Base-by-base conservation (phyloP, 2,113 vertebrate species). In the Prionailurus viverrinus region DNA sequence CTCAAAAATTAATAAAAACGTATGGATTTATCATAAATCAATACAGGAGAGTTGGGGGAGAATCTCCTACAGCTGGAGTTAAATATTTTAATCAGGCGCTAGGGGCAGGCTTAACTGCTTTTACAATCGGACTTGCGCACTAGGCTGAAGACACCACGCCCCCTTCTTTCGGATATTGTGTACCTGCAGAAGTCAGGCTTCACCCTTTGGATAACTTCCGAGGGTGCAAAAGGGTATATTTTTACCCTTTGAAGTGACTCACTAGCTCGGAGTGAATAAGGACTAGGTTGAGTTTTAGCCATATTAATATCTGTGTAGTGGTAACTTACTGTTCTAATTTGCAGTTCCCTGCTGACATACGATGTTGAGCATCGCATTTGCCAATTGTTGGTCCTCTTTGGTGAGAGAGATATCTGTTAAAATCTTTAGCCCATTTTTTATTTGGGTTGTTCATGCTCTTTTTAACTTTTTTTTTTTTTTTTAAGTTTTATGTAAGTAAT, bases 11-110 rank as follows among this genome's bases (percentile, higher is more conserved):
- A 73, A 41, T 68, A 39, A 84, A 95, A 74, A 16, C 48, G 8
- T 31, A 14, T 16, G 19, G 21, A 31, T 33, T 58, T 41, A 15
- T 89, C 23, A 89, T 23, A 89, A 88, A 31, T 31, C 41, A 89
- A 74, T 69, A 66, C 2, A 55, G 31, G 33, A 29, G 7, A 14
- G 31, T 16, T 12, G 7, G 16, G 13, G 6, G 14, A 39, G 14
- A 39, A 48, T 0, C 9, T 18, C 15, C 9, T 2, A 51, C 33
- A n/a, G 68, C 33, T 31, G 66, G 19, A 68, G 53, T 90, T 48
- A 45, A 83, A 66, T 33, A 71, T 88, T 95, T 97, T 82, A 71
- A 25, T 91, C 87, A 97, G 98, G 97, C 94, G 91, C 84, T 85
- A 27, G 25, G 76, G 88, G 15, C 88, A 51, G 82, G 4, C 93